Evolutionary conservation across 2,113 vertebrate genomes (phyloP).

Genomic region (Panurus biarmicus): DNA sequence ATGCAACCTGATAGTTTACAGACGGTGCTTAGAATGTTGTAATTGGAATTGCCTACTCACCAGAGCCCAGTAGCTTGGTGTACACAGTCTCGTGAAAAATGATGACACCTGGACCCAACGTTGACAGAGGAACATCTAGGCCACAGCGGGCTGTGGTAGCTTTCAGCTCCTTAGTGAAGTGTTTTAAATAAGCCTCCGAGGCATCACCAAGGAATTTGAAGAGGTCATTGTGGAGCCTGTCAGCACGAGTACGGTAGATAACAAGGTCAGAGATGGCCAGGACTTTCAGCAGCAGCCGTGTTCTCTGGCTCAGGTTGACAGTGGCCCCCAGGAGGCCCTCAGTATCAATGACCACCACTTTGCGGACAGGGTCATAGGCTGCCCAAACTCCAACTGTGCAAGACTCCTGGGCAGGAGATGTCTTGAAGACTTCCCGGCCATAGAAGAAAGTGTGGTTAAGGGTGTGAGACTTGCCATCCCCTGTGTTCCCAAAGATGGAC

Average conservation of each 20-base stretch:
- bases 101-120: slow-evolving; percentile 91
- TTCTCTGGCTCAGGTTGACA: slow-evolving; percentile 92
- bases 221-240: slow-evolving; percentile 96
- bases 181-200: slow-evolving; percentile 95
- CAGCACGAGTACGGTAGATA: slow-evolving; percentile 95
- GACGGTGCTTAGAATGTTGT: background rate
- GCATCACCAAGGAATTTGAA: slow-evolving; percentile 98
- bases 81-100: slow-evolving; percentile 99
- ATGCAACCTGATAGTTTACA: background rate
- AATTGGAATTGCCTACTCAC: slow-evolving; percentile 70
- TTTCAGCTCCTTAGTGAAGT: slow-evolving; percentile 95
- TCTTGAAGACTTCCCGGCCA: slow-evolving; percentile 95
- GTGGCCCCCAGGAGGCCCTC: slow-evolving; percentile 94
- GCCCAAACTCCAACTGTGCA: slow-evolving; percentile 98
- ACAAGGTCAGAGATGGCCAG: slow-evolving; percentile 93
- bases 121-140: slow-evolving; percentile 93
- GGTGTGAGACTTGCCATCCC: slow-evolving; percentile 97
- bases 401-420: slow-evolving; percentile 93
- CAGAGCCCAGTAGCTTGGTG: slow-evolving; percentile 92
- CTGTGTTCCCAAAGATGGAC: slow-evolving; percentile 97
- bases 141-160: slow-evolving; percentile 95
- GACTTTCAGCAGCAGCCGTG: slow-evolving; percentile 93
- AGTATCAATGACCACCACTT: slow-evolving; percentile 91
- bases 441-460: slow-evolving; percentile 98
- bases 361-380: slow-evolving; percentile 90